Conservation (phyloP, 2,113 vertebrate genomes). For the Oenanthe melanoleuca region DNA sequence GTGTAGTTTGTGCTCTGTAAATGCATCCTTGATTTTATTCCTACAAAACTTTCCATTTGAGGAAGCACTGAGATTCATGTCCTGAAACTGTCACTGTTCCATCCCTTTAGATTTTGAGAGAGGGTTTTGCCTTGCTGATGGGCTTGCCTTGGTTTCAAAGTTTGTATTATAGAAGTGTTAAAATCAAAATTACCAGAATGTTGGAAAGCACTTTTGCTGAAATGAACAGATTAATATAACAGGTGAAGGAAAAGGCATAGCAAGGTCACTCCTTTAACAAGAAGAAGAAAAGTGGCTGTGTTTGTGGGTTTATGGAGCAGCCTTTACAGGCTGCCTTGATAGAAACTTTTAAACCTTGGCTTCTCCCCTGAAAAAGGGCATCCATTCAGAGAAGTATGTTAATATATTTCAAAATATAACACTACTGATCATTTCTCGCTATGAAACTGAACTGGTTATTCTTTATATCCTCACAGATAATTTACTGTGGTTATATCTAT, state of each 20-base stretch:
- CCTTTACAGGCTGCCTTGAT: not conserved
- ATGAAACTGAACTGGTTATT: not conserved
- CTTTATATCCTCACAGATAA: not conserved
- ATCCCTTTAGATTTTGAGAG: not conserved
- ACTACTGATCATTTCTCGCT: not conserved
- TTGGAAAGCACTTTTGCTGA: not conserved
- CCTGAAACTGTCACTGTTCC: not conserved
- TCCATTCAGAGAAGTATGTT: not conserved
- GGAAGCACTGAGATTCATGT: not conserved
- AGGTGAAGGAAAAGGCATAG: not conserved
- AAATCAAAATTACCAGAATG: not conserved
- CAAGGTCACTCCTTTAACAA: not conserved
- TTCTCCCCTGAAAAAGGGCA: not conserved
- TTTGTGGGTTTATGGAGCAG: not conserved
- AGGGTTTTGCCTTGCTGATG: not conserved
- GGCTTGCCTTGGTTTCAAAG: not conserved
- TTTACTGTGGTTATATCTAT: not conserved
- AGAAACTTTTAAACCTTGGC: not conserved
- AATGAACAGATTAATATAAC: not conserved
- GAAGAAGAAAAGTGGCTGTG: not conserved
- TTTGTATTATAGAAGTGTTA: not conserved
- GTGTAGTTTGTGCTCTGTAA: not conserved
- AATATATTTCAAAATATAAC: not conserved
- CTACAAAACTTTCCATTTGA: not conserved
- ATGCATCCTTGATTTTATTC: not conserved